phyloP scores from a whole-genome alignment of 1,140 invertebrate species.

The Pygmarrhopalites habei region DNA sequence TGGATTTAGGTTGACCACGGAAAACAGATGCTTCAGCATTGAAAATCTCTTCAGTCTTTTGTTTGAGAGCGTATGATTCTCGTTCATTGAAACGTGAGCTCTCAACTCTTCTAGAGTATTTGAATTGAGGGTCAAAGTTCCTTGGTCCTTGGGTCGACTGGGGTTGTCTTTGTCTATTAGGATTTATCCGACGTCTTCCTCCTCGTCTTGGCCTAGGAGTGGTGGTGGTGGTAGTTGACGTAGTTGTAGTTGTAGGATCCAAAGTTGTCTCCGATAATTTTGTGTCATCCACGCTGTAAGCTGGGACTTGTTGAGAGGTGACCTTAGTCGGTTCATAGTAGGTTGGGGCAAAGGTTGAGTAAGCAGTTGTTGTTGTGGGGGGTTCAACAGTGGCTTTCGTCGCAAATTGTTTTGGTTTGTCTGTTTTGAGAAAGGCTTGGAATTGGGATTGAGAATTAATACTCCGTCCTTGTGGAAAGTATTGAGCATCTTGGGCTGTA shows the following conservation, averaged over 20 bases:
- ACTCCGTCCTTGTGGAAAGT: slow-evolving; percentile 1
- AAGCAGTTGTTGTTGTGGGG: not conserved
- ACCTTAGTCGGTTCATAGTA: not conserved
- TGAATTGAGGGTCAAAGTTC: slow-evolving; percentile 25
- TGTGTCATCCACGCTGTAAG: not conserved
- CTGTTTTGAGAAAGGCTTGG: slow-evolving; percentile 15
- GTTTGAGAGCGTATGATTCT: slow-evolving; percentile 4
- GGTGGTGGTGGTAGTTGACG: slow-evolving; percentile 10
- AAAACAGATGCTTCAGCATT: slow-evolving; percentile 36
- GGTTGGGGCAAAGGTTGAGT: not conserved
- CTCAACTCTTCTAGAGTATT: slow-evolving; percentile 26
- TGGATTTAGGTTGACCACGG: slow-evolving; percentile 22
- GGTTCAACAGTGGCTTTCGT: not conserved
- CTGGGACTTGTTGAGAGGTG: not conserved
- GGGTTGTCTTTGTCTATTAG: slow-evolving; percentile 15
- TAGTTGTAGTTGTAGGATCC: not conserved
- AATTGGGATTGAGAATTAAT: not conserved
- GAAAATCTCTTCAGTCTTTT: slow-evolving; percentile 36
- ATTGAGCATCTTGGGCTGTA: not conserved
- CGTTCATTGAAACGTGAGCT: slow-evolving; percentile 7
- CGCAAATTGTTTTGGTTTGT: slow-evolving; percentile 9
- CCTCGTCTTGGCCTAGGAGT: slow-evolving; percentile 7
- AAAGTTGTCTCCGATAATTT: not conserved
- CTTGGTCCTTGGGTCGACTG: not conserved
- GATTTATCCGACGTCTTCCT: slow-evolving; percentile 15